Evolutionary conservation across 1,140 invertebrate genomes (phyloP).

Genomic region (Ips typographus): DNA sequence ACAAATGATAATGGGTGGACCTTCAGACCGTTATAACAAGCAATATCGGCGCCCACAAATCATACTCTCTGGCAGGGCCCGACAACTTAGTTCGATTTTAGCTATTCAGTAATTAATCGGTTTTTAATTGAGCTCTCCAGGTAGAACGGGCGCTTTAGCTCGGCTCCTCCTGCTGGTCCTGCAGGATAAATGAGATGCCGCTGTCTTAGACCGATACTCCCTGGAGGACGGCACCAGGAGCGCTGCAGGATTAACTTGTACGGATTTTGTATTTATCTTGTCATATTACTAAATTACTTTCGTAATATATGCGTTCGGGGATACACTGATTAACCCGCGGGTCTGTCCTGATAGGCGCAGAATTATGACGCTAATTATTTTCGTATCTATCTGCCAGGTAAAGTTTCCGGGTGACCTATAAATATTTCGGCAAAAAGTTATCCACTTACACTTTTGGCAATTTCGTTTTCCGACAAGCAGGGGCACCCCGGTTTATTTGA

Average conservation of each 20-base stretch:
- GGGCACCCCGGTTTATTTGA: conserved; percentile 18
- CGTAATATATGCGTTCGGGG: conserved; percentile 26
- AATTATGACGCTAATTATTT: background rate
- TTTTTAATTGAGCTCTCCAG: conserved; percentile 47
- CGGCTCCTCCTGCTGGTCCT: conserved; percentile 35
- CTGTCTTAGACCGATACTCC: conserved; percentile 46
- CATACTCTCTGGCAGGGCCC: conserved; percentile 39
- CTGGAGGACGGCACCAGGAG: conserved; percentile 36
- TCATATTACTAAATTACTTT: conserved; percentile 51
- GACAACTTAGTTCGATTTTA: conserved; percentile 47
- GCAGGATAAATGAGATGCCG: conserved; percentile 45
- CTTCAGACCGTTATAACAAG: conserved; percentile 22
- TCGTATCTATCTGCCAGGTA: background rate
- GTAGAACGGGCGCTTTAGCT: conserved; percentile 25
- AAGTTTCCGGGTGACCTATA: background rate
- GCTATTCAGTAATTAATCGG: conserved; percentile 48
- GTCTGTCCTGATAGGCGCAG: conserved; percentile 1
- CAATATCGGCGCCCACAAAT: conserved; percentile 47
- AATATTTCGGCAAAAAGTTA: conserved; percentile 3
- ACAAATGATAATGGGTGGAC: conserved; percentile 16
- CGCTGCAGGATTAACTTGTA: conserved; percentile 46
- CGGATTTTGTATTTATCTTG: conserved; percentile 50
- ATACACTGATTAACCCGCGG: conserved; percentile 21
- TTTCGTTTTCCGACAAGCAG: conserved; percentile 14
- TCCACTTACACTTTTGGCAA: background rate